These are phyloP conservation scores for Epizoanthus scotinus DNA, from an alignment of 92 coral and sea anemone species.

Conservation along the genomic window DNA sequence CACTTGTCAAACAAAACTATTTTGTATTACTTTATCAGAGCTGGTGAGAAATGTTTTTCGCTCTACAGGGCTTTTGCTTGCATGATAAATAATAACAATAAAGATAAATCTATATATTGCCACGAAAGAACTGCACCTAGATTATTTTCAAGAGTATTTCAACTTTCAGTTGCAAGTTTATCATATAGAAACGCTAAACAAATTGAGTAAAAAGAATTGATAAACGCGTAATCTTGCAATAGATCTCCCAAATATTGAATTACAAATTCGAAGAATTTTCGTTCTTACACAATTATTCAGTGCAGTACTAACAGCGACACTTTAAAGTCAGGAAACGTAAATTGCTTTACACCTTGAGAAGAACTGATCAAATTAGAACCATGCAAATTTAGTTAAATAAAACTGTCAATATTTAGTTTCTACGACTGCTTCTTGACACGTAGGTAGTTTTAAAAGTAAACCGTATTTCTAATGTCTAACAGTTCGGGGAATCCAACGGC, in stretches of 20 bases:
- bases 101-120: no score
- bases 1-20: slow-evolving; percentile 1
- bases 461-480: no score
- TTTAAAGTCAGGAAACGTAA: neutral
- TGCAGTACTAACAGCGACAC: neutral
- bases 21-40: neutral
- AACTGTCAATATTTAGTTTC: neutral
- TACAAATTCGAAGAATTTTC: neutral
- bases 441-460: no score
- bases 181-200: neutral
- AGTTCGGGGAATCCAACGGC: no score
- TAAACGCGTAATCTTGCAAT: neutral
- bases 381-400: slow-evolving; percentile 3
- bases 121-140: no score
- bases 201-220: neutral
- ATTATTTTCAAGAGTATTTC: neutral
- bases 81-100: no score
- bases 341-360: slow-evolving; percentile 32
- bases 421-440: neutral
- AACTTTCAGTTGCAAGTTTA: neutral
- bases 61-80: no score
- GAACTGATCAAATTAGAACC: slow-evolving; percentile 24
- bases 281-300: neutral
- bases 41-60: neutral
- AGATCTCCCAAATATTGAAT: neutral